Evolutionary conservation across 53 echinoderm and acorn worm species (phyloP).

Genomic region (Crossaster papposus): DNA sequence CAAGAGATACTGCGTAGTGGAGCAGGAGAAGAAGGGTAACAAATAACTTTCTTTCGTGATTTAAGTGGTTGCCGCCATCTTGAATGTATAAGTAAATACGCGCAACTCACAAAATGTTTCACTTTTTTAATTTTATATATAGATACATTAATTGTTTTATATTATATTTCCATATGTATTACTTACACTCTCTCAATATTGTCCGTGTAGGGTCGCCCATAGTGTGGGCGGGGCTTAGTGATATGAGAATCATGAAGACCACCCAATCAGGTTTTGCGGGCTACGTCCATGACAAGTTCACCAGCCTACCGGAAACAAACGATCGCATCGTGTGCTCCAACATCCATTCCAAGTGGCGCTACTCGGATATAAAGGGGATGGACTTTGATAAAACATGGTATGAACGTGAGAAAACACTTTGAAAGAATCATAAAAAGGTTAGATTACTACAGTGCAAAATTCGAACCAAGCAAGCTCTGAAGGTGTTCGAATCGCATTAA

Average conservation of each 20-base stretch:
- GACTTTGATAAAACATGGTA: conserved; percentile 76
- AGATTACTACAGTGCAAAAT: background rate
- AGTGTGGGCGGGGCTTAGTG: conserved; percentile 68
- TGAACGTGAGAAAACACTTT: background rate
- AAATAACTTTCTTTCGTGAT: background rate
- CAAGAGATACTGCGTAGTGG: conserved; percentile 60
- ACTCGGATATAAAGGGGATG: conserved; percentile 33
- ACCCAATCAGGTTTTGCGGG: conserved; percentile 78
- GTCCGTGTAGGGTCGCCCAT: conserved; percentile 8
- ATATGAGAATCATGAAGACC: conserved; percentile 77
- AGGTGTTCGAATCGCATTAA: too few species aligned
- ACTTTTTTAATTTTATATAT: too few species aligned
- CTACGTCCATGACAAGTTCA: conserved; percentile 66
- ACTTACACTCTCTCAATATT: background rate
- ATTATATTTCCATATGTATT: background rate
- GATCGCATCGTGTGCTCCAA: conserved; percentile 74
- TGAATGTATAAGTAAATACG: too few species aligned
- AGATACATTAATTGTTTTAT: too few species aligned
- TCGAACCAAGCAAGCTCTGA: too few species aligned
- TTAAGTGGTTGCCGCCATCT: too few species aligned
- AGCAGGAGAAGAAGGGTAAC: conserved; percentile 66
- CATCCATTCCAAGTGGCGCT: conserved; percentile 68
- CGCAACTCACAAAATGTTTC: too few species aligned
- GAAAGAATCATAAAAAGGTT: background rate
- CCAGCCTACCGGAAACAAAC: conserved; percentile 66